phyloP scores from a whole-genome alignment of 2,113 vertebrate species.

The Peromyscus maniculatus region DNA sequence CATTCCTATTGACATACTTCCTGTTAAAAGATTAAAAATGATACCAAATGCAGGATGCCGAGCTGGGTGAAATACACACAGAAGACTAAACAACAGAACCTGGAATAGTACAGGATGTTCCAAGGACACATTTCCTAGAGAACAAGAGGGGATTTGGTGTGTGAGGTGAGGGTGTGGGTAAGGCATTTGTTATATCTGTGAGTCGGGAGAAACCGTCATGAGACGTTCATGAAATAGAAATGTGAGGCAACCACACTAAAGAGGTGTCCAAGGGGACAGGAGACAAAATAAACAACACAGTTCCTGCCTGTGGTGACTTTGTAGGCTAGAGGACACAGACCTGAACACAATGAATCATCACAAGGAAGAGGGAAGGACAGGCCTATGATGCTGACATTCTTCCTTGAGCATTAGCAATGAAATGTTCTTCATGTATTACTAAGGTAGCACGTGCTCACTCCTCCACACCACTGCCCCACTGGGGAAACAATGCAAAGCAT shows the following conservation, averaged over 20 bases:
- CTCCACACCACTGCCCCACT: not conserved
- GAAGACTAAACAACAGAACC: not conserved
- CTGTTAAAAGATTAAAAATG: not conserved
- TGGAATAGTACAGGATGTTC: not conserved
- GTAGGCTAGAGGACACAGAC: not conserved
- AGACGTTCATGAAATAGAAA: not conserved
- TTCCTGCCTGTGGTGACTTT: not conserved
- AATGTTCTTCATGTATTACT: not conserved
- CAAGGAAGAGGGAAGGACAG: not conserved
- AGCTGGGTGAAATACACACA: not conserved
- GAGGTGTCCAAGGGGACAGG: not conserved
- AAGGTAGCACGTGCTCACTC: not conserved
- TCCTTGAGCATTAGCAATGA: conserved; percentile 24
- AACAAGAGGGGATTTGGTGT: too few species aligned
- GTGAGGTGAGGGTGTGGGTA: not conserved
- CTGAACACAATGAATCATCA: conserved; percentile 40
- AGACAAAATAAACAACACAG: not conserved
- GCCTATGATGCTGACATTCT: conserved; percentile 46
- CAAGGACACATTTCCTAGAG: not conserved
- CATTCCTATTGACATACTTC: not conserved
- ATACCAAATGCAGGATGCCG: not conserved
- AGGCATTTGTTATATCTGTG: not conserved
- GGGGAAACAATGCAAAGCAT: not conserved
- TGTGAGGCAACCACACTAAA: not conserved
- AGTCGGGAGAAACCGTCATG: conserved; percentile 28